Evolutionary conservation across 2,888 invertebrate species (phyloP), one percentile per base, ranked within the genome.

Genomic region (Hipparchia sbordonii): DNA sequence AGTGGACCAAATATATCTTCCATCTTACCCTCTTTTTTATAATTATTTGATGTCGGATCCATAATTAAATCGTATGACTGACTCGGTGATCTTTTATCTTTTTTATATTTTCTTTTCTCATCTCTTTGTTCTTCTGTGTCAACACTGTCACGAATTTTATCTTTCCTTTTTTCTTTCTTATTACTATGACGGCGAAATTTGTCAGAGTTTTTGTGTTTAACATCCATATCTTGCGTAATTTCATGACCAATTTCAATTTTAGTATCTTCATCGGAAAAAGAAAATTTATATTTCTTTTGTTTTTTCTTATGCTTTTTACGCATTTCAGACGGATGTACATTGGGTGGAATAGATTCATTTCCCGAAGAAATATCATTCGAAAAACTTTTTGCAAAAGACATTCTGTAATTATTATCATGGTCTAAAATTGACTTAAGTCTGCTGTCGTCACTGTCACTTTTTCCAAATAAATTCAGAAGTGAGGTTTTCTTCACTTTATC

Each of bases 1-100:
- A 97, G 92, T 10, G 97, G 97, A 0, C 97, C 98, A 88, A 98
- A 98, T 75, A 98, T 97, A 79, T 97, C 97, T 86, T 97, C 97
- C 96, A 97, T 97, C 88, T 97, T 97, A 46, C 96, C 97, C 79
- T 96, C 97, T 75, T 96, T 95, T 80, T 96, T 95, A 0, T 87
- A 82, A 70, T 82, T 85, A 78, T 82, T 89, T 39, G 85, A 79
- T 72, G 83, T 73, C n/a, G 80, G 77, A 61, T 93, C 93, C 54
- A 82, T 75, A 10, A 79, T 71, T 63, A 81, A 79, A 68, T 92
- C 92, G 78, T 85, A 86, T 23, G 81, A 78, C 69, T 79, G 84
- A 74, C 82, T 84, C 1, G 85, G 81, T 4, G 82, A 81, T 79
- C 91, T 94, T 83, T 94, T 95, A 46, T 94, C 94, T 82, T 95